These are phyloP conservation scores for Acheta domesticus DNA, from an alignment of 2,888 invertebrate genomes.

Conservation along the genomic window DNA sequence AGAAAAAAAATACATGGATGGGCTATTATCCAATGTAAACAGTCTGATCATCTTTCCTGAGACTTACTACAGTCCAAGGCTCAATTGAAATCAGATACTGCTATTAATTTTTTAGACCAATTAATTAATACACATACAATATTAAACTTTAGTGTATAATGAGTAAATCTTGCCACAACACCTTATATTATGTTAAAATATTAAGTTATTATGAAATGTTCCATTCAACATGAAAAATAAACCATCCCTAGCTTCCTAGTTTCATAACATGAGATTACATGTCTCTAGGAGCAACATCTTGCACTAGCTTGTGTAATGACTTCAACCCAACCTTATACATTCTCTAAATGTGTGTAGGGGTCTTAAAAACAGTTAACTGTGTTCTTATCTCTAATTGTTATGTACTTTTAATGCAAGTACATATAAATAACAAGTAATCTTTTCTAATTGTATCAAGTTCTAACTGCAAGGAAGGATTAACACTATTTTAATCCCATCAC, in stretches of 20 bases:
- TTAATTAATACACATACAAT: not conserved
- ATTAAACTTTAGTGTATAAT: too few relatives aligned
- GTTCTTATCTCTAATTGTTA: not conserved
- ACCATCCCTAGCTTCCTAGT: slow-evolving; percentile 18
- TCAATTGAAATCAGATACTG: not conserved
- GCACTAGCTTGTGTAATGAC: not conserved
- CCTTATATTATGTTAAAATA: too few relatives aligned
- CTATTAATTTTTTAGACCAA: not conserved
- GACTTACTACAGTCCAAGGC: not conserved
- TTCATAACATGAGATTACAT: not conserved
- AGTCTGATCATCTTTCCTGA: too few relatives aligned
- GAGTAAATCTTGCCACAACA: too few relatives aligned
- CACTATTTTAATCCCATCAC: slow-evolving; percentile 1
- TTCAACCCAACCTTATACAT: not conserved
- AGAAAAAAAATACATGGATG: too few relatives aligned
- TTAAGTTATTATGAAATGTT: not conserved
- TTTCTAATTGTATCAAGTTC: slow-evolving; percentile 9
- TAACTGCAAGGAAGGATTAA: not conserved
- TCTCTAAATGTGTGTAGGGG: not conserved
- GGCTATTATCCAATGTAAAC: too few relatives aligned
- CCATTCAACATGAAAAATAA: not conserved
- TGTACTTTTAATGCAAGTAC: not conserved
- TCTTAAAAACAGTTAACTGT: not conserved
- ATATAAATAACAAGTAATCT: not conserved
- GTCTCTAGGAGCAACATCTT: not conserved